Evolutionary conservation across 2,888 invertebrate genomes (phyloP).

Genomic region (Pristionchus maxplancki): DNA sequence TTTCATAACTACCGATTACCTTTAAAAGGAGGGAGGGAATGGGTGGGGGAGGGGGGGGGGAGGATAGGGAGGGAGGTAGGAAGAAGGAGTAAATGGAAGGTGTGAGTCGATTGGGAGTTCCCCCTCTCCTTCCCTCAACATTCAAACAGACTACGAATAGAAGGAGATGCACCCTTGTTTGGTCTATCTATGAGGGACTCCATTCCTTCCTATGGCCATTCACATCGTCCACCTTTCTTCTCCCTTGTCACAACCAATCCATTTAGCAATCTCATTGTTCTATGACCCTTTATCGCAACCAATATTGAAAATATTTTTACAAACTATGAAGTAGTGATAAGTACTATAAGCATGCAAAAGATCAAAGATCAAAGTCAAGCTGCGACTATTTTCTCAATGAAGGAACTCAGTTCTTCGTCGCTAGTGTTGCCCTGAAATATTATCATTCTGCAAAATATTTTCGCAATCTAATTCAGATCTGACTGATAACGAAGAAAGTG

Average conservation of each 20-base stretch:
- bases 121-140: background rate
- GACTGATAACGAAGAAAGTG: background rate
- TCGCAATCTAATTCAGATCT: no score
- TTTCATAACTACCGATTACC: constrained; percentile 30
- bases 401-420: constrained; percentile 62
- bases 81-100: constrained; percentile 38
- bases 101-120: constrained; percentile 33
- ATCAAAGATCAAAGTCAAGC: constrained; percentile 12
- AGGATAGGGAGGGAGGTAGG: no score
- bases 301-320: background rate
- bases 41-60: background rate
- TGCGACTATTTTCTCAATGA: constrained; percentile 58
- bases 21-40: constrained; percentile 15
- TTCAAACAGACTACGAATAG: constrained; percentile 33
- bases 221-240: background rate
- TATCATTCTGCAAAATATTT: background rate
- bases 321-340: background rate
- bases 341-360: background rate
- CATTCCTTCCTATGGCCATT: constrained; percentile 9
- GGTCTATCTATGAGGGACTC: constrained; percentile 27
- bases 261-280: background rate
- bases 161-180: constrained; percentile 36
- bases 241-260: background rate
- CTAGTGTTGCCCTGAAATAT: constrained; percentile 56
- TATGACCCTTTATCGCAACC: background rate